phyloP scores from a whole-genome alignment of 2,797 vertebrate species.

The Cygnus olor region DNA sequence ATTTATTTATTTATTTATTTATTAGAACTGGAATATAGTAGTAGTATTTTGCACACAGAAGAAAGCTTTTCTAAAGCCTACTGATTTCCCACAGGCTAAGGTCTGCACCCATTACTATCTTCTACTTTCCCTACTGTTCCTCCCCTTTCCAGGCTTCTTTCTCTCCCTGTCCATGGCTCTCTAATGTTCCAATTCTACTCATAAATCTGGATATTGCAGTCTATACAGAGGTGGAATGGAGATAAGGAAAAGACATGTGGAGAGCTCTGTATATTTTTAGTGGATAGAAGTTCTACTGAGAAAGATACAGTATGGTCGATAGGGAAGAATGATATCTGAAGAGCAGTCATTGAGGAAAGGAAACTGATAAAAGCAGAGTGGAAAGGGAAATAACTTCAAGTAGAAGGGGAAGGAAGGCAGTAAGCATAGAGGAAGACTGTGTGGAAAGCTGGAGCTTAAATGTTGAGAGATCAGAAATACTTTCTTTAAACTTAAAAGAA shows the following conservation, averaged over 20 bases:
- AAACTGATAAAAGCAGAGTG: background rate
- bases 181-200: background rate
- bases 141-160: background rate
- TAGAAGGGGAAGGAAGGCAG: background rate
- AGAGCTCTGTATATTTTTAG: background rate
- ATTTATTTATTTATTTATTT: background rate
- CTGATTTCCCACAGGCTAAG: background rate
- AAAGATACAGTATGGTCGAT: background rate
- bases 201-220: background rate
- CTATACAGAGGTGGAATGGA: background rate
- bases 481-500: background rate
- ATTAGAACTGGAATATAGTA: background rate
- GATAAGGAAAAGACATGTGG: background rate
- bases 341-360: background rate
- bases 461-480: background rate
- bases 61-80: background rate
- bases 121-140: background rate
- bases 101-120: background rate
- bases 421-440: fast-evolving
- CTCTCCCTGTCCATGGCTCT: background rate
- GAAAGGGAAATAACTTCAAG: background rate
- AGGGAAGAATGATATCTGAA: background rate
- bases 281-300: background rate
- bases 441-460: background rate
- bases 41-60: background rate